Evolutionary conservation across 2,113 vertebrate genomes (phyloP), one percentile per base, ranked within the genome.

Genomic region (Nicator chloris): DNA sequence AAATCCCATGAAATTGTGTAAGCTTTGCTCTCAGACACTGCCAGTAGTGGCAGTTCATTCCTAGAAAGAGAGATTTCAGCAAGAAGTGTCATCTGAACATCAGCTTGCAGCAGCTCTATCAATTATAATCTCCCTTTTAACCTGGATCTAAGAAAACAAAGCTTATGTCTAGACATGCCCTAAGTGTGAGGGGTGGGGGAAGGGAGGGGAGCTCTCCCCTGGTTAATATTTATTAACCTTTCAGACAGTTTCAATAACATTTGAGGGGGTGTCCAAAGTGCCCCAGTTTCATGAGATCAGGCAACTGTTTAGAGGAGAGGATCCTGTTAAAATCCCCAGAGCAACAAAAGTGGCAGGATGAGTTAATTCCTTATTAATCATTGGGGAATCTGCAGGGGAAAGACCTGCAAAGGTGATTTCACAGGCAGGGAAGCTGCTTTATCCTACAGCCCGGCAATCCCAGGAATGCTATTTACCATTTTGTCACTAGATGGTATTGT

Each of bases 401-500:
- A 77, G 51, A 86, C 86, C 86, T 71, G 86, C 83, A 61, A 54
- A 90, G 92, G 91, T 94, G 76, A 54, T 42, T 70, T 54, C 72
- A 39, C 2, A 59, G 60, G 54, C 86, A 60, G 75, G 40, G 9
- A 23, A 57, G 42, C 68, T 59, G 11, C 75, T 86, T 49, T 33
- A 65, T 82, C 56, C 65, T 18, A 12, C 53, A 33, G 91, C 66
- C 27, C 1, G 3, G 59, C 70, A 80, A 94, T 71, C 42, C 79
- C 88, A 92, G 88, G 90, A 96, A 96, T 96, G 92, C 93, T 93
- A 95, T 96, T 95, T 96, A 95, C 88, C 84, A 56, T 89, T 91
- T 85, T 84, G 95, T 95, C 96, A 97, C 89, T 97, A 96, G 92
- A 88, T 96, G 97, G 96, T 95, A 95, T 88, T 92, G 95, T 94